Base-by-base conservation (phyloP, 2,888 invertebrate species). In the Drosophila histrio region DNA sequence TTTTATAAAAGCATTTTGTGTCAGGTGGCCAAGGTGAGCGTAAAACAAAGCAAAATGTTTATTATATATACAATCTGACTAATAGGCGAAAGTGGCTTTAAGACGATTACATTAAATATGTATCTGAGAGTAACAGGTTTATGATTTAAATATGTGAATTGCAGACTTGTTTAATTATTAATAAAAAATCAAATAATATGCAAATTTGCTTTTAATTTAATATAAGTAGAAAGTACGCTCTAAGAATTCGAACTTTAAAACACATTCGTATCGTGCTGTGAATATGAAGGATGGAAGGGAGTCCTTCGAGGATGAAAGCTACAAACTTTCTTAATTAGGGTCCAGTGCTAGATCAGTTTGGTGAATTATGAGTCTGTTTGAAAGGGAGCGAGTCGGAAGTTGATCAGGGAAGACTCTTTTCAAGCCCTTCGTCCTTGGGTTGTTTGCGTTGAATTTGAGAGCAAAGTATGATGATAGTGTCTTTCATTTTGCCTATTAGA, bases 1-100 rank as follows among this genome's bases (percentile, higher is more conserved):
- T 76, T 62, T 67, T 21, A 43, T 53, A 62, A 60, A 56, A 61
- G 59, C 38, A 30, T 41, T 79, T 32, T 54, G 50, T 19, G 84
- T 52, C 87, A 86, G 81, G 67, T 83, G 73, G 58, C 32, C 44
- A 67, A 62, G 26, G 62, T 58, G 54, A 44, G 49, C 13, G 15
- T 30, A 49, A 43, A 47, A 72, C 59, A 67, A 54, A 30, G 47
- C 34, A n/a, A 49, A 66, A 69, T 38, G 53, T 56, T 64, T 63
- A 79, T 73, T 39, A 49, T 49, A 15, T 34, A 49, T 15, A 34
- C 22, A 49, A 53, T 53, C 28, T 53, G 53, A 9, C 43, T 43
- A 41, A 53, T 41, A 41, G 41, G 21, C 17, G 21, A 30, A 41
- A 41, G 53, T 53, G 30, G 39, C 41, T 54, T 54, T 24, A 54